A percentile compares a stretch with the other conserved stretches of the same genome.
phyloP scores from a whole-genome alignment of 2,888 invertebrate species.

The Neoitamus cyanurus region DNA sequence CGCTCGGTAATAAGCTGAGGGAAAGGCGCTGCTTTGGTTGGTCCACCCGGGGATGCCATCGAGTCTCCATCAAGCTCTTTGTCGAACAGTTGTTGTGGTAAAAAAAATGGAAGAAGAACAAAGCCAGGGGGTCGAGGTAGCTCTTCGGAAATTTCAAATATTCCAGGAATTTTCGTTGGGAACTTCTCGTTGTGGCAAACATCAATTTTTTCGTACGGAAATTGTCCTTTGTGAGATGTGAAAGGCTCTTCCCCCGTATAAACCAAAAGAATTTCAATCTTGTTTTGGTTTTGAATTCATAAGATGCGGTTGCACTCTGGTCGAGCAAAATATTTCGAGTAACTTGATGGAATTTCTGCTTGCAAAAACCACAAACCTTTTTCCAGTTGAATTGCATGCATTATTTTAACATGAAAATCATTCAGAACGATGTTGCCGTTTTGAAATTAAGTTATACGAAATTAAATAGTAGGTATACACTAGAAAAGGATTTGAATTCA shows the following conservation, averaged over 20 bases:
- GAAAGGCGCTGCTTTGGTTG: conserved; percentile 17
- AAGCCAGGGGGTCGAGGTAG: neutral
- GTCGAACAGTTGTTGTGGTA: neutral
- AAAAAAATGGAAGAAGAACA: neutral
- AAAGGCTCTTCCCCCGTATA: conserved; percentile 16
- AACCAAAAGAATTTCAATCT: conserved; percentile 6
- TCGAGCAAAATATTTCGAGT: neutral
- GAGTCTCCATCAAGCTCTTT: neutral
- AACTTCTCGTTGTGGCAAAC: neutral
- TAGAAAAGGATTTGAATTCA: no score
- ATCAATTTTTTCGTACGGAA: neutral
- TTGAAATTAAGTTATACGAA: neutral
- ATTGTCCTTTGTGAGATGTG: conserved; percentile 33
- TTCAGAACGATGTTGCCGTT: neutral
- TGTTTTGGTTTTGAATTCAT: neutral
- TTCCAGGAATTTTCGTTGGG: conserved; percentile 7
- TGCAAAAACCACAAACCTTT: neutral
- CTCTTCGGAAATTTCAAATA: neutral
- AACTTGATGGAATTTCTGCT: neutral
- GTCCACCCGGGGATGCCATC: neutral
- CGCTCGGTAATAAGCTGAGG: neutral
- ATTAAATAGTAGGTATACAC: neutral
- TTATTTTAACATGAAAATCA: neutral
- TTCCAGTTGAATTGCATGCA: neutral
- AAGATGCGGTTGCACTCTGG: neutral